Evolutionary conservation across 2,797 vertebrate genomes (phyloP).

Genomic region (Rhincodon typus): DNA sequence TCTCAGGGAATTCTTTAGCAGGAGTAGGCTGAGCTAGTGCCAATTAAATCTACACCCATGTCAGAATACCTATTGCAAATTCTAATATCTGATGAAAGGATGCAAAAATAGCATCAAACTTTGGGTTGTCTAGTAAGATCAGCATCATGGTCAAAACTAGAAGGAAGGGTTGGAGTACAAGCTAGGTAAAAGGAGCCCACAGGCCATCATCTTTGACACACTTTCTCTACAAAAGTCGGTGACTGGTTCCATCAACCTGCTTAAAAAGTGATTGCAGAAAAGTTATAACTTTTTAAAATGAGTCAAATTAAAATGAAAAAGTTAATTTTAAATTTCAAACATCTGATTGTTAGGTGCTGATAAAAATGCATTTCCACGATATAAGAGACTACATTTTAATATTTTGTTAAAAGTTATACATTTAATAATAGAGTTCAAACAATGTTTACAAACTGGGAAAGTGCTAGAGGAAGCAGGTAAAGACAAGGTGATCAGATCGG

Average conservation of each 20-base stretch:
- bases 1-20: not conserved
- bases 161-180: not conserved
- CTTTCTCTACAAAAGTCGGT: not conserved
- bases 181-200: not conserved
- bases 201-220: not conserved
- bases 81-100: not conserved
- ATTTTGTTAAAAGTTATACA: not conserved
- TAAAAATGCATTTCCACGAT: not conserved
- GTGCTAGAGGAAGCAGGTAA: not conserved
- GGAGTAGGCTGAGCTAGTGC: not conserved
- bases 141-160: not conserved
- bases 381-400: not conserved
- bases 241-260: not conserved
- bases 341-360: not conserved
- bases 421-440: not conserved
- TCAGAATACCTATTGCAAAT: not conserved
- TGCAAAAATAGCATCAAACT: not conserved
- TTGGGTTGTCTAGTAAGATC: not conserved
- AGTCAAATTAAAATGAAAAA: not conserved
- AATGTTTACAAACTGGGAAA: not conserved
- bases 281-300: not conserved
- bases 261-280: not conserved
- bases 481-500: not conserved
- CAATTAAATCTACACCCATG: not conserved
- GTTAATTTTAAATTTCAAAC: not conserved